Percentiles rank a stretch among this genome's conserved stretches.
Conservation (phyloP, 2,113 vertebrate genomes). For the Sceloporus undulatus region DNA sequence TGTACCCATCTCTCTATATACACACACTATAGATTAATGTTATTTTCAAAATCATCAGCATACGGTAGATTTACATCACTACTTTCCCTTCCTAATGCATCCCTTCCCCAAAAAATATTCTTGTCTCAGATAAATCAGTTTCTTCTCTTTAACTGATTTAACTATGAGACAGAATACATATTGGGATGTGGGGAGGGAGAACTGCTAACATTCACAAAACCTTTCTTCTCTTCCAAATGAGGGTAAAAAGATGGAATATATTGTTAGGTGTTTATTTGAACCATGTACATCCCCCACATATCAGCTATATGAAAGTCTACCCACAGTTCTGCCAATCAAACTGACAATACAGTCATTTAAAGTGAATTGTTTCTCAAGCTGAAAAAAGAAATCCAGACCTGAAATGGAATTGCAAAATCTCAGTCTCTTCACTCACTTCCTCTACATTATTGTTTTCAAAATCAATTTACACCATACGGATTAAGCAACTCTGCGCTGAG, state of each 20-base stretch:
- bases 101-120: slow-evolving; percentile 41
- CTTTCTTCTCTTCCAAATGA: neutral
- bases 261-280: slow-evolving; percentile 59
- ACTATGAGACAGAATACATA: slow-evolving; percentile 34
- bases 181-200: slow-evolving; percentile 31
- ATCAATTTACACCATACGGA: slow-evolving; percentile 27
- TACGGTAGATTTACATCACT: slow-evolving; percentile 51
- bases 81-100: slow-evolving; percentile 42
- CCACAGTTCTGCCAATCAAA: slow-evolving; percentile 68
- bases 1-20: neutral
- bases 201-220: neutral
- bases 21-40: neutral
- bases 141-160: slow-evolving; percentile 33
- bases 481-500: slow-evolving; percentile 7
- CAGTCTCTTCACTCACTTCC: neutral
- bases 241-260: slow-evolving; percentile 29
- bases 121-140: neutral
- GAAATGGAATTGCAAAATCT: slow-evolving; percentile 37
- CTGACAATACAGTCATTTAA: slow-evolving; percentile 68
- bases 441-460: slow-evolving; percentile 11
- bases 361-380: slow-evolving; percentile 67
- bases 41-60: slow-evolving; percentile 20
- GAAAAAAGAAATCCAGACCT: neutral
- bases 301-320: slow-evolving; percentile 51
- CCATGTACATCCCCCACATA: slow-evolving; percentile 39